These are phyloP conservation scores for Trinorchestia longiramus DNA, from an alignment of 1,140 invertebrate genomes.

Conservation along the genomic window DNA sequence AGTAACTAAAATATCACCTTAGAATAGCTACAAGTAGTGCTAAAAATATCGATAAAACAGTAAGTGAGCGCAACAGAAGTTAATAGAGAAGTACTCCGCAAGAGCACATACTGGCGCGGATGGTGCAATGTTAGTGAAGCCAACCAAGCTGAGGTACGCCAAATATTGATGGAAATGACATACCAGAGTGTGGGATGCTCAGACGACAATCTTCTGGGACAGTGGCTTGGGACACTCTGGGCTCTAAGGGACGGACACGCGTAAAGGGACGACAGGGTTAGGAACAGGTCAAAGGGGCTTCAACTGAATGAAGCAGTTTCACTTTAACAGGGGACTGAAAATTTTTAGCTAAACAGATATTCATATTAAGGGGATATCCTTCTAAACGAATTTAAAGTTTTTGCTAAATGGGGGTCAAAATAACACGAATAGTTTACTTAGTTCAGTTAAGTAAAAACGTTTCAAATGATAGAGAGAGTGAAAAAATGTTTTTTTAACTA, in stretches of 20 bases:
- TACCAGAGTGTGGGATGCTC: slow-evolving; percentile 44
- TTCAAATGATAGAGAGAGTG: background rate
- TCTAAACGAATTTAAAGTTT: background rate
- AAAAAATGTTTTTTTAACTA: background rate
- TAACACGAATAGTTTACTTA: background rate
- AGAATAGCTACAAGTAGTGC: background rate
- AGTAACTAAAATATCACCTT: background rate
- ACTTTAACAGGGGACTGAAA: background rate
- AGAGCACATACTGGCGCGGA: background rate
- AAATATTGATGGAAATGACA: background rate
- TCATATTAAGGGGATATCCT: background rate
- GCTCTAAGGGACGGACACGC: slow-evolving; percentile 41
- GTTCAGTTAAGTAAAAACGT: background rate
- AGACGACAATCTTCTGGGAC: slow-evolving; percentile 45
- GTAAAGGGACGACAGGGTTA: background rate
- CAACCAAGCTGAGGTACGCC: background rate
- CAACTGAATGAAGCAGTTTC: background rate
- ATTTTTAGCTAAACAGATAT: background rate
- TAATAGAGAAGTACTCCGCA: background rate
- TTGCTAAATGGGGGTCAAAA: background rate
- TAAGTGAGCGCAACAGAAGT: background rate
- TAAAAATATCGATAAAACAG: background rate
- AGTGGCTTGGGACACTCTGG: slow-evolving; percentile 41
- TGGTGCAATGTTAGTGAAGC: background rate
- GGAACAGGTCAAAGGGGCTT: background rate